Evolutionary conservation across 2,797 vertebrate species (phyloP).

Genomic region (Acipenser ruthenus): DNA sequence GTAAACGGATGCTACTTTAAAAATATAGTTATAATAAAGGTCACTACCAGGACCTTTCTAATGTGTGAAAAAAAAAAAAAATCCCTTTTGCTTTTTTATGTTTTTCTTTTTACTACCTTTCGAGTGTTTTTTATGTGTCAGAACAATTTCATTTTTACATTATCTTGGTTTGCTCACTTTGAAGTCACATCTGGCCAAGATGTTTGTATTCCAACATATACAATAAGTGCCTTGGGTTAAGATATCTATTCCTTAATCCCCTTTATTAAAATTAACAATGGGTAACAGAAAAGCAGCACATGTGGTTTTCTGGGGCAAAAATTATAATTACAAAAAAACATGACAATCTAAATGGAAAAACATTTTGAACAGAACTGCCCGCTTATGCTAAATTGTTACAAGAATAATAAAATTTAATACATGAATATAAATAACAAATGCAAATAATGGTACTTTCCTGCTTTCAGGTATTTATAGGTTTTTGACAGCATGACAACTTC

Average conservation of each 20-base stretch:
- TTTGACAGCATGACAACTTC: no score
- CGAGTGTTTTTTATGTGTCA: neutral
- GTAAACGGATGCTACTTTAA: slow-evolving; percentile 13
- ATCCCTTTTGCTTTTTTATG: neutral
- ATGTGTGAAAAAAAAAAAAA: neutral
- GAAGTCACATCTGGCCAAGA: neutral
- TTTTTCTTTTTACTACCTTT: neutral
- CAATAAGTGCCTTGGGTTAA: neutral
- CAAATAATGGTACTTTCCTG: no score
- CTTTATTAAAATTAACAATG: neutral
- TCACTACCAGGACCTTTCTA: slow-evolving; percentile 5
- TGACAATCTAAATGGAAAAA: neutral
- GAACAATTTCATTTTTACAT: neutral
- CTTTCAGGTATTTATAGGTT: no score
- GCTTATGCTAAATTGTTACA: neutral
- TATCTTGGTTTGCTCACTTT: neutral
- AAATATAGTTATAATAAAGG: neutral
- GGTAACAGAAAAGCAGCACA: neutral
- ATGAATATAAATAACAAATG: no score
- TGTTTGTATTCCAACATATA: neutral
- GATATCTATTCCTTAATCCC: neutral
- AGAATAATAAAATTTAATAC: no score
- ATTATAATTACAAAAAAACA: neutral
- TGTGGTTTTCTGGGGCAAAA: neutral
- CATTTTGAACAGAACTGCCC: neutral